A percentile compares a stretch with the other conserved stretches of the same genome.
Evolutionary conservation across 2,888 invertebrate species (phyloP).

Genomic region (Pseudeuparius sepicola): DNA sequence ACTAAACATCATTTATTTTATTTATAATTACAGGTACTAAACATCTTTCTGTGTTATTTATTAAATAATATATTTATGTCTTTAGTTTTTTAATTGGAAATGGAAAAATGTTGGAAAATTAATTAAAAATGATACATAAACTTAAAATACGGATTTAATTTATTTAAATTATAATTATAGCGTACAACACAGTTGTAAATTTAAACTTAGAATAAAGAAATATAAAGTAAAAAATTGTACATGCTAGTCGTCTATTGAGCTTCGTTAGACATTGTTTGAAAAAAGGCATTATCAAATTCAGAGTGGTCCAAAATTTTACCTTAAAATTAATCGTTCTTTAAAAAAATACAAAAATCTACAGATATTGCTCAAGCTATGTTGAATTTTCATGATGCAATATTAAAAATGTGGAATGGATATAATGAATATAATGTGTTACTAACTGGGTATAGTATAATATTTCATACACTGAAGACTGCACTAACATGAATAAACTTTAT

Average conservation of each 20-base stretch:
- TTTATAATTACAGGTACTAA: too few relatives aligned
- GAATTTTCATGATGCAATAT: conserved; percentile 34
- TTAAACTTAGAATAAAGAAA: conserved; percentile 34
- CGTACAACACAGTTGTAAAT: conserved; percentile 41
- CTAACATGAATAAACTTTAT: conserved; percentile 32
- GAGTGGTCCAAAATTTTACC: conserved; percentile 27
- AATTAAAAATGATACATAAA: too few relatives aligned
- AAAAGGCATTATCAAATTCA: too few relatives aligned
- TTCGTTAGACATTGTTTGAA: too few relatives aligned
- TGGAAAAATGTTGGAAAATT: too few relatives aligned
- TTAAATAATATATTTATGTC: too few relatives aligned
- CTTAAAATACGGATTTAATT: conserved; percentile 40
- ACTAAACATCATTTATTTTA: too few relatives aligned
- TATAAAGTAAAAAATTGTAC: conserved; percentile 35
- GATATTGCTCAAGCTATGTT: conserved; percentile 30
- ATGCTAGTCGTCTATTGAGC: conserved; percentile 32
- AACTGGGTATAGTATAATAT: conserved; percentile 28
- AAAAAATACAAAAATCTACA: conserved; percentile 43
- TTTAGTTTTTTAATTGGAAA: too few relatives aligned
- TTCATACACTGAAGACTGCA: conserved; percentile 33
- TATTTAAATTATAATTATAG: conserved; percentile 41
- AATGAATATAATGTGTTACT: conserved; percentile 37
- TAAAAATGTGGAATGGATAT: conserved; percentile 36
- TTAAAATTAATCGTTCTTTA: conserved; percentile 35
- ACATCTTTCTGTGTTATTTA: too few relatives aligned